Evolutionary conservation across 2,888 invertebrate species (phyloP), one percentile per base, ranked within the genome.

Genomic region (Lottia scabra): DNA sequence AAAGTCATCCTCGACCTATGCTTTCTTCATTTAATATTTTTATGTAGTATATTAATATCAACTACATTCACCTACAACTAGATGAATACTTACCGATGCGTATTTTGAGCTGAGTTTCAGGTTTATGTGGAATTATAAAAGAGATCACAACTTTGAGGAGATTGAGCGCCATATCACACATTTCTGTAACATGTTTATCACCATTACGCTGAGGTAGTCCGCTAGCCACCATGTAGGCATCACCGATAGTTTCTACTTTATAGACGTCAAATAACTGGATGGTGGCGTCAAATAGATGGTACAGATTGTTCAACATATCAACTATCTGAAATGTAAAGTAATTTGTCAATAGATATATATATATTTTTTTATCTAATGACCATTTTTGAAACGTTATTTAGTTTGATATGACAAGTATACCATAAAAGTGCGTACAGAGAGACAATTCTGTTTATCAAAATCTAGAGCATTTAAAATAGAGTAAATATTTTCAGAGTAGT

Each of bases 221-320:
- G 68, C 85, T 84, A 2, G 83, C 87, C 8, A 87, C 76, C 87
- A 88, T 86, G 73, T 88, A 87, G 2, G 87, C 87, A 74, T 88
- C 88, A 6, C 87, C 87, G 46, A 87, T 87, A 6, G 87, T 88
- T 75, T 87, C 85, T 26, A 87, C 87, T 81, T 87, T 87, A 75
- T 87, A 88, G 0, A 87, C 87, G 68, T 86, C 84, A 71, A 84
- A 85, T 16, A 80, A 76, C 38, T 76, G 76, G 30, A 88, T 85
- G 67, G 82, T 85, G 65, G 81, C 82, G 70, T 86, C 84, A 75
- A 87, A 85, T 38, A 85, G 63, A 15, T 82, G 82, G 69, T 87
- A 86, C n/a, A 86, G 75, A 4, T 75, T 74, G 72, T 86, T 86
- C 68, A 87, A 73, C 6, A 87, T 71, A 44, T 80, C 81, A 10